Conservation (phyloP, 2,113 vertebrate species). For the Vidua chalybeata region DNA sequence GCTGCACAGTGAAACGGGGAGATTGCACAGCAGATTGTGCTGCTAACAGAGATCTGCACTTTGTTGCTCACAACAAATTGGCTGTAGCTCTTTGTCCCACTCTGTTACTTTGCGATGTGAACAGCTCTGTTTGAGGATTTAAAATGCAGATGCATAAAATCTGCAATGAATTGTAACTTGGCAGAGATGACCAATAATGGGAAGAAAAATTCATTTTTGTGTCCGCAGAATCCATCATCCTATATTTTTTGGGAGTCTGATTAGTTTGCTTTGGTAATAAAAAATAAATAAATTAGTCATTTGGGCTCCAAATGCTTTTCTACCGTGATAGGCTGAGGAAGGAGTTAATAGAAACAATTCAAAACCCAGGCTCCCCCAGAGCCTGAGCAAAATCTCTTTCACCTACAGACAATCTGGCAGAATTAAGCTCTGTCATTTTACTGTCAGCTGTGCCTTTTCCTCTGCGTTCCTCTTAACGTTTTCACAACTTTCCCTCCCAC, state of each 20-base stretch:
- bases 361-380: neutral
- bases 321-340: neutral
- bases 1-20: neutral
- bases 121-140: neutral
- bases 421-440: neutral
- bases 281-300: neutral
- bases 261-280: neutral
- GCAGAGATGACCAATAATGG: neutral
- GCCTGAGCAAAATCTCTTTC: neutral
- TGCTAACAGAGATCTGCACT: neutral
- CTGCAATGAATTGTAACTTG: constrained; percentile 1
- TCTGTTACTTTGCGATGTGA: neutral
- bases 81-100: neutral
- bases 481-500: neutral
- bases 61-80: neutral
- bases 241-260: neutral
- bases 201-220: neutral
- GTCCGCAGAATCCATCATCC: neutral
- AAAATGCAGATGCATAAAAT: constrained; percentile 23
- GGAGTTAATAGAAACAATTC: neutral
- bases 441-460: neutral
- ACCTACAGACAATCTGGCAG: neutral
- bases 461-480: neutral
- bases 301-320: neutral
- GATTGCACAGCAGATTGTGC: neutral